phyloP scores from a whole-genome alignment of 2,888 invertebrate genomes.

The Tryphoninae sp. region DNA sequence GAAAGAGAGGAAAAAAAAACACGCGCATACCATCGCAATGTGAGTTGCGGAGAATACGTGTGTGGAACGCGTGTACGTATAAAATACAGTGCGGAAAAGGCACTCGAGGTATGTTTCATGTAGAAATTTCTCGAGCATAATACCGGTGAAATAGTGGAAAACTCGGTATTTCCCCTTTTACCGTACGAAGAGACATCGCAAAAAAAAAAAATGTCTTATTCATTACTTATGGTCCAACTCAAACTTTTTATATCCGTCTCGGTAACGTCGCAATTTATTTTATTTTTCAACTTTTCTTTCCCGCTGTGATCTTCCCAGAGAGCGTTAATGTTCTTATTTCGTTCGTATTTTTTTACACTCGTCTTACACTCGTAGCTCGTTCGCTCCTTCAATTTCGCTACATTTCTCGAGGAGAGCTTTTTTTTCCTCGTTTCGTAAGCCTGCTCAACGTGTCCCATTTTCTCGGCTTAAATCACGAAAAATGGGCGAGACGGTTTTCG shows the following conservation, averaged over 20 bases:
- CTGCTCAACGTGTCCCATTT: constrained; percentile 2
- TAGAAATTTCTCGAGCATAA: constrained; percentile 43
- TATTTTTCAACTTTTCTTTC: neutral
- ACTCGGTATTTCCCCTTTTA: neutral
- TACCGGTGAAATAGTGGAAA: constrained; percentile 24
- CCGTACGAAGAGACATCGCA: neutral
- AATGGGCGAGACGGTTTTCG: neutral
- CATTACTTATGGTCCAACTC: neutral
- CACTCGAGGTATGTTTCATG: constrained; percentile 17
- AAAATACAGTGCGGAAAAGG: neutral
- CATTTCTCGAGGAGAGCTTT: neutral
- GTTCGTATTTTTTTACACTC: constrained; percentile 3
- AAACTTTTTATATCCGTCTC: neutral
- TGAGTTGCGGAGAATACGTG: neutral
- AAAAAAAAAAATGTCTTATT: neutral
- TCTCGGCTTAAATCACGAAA: neutral
- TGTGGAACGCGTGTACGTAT: neutral
- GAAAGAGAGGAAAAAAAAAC: neutral
- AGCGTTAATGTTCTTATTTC: neutral
- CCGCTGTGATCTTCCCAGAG: neutral
- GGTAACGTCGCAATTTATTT: neutral
- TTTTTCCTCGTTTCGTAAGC: constrained; percentile 4
- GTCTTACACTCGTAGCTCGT: neutral
- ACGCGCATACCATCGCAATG: neutral
- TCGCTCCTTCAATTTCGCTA: neutral